phyloP scores from a whole-genome alignment of 2,888 invertebrate genomes.

The Schizaphis graminum region DNA sequence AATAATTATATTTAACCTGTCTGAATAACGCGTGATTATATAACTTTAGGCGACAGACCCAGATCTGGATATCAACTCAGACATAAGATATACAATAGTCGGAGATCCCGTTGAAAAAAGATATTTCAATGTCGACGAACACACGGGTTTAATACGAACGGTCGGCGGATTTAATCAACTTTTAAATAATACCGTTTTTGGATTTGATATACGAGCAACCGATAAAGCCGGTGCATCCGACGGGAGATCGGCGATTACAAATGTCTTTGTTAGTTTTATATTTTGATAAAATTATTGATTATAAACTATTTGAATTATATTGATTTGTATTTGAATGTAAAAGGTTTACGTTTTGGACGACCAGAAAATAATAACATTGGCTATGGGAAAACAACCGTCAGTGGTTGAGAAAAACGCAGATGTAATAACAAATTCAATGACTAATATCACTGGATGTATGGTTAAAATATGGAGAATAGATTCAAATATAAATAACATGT shows the following conservation, averaged over 20 bases:
- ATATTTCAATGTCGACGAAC: constrained; percentile 83
- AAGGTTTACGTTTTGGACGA: constrained; percentile 88
- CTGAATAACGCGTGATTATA: too few species aligned
- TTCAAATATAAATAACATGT: constrained; percentile 58
- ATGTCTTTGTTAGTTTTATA: constrained; percentile 81
- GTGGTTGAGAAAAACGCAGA: constrained; percentile 81
- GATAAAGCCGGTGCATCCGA: constrained; percentile 85
- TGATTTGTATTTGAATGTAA: not conserved
- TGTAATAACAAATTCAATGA: constrained; percentile 77
- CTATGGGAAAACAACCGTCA: constrained; percentile 82
- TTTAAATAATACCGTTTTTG: constrained; percentile 75
- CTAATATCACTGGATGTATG: constrained; percentile 48
- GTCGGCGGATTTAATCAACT: constrained; percentile 72
- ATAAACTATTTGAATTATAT: not conserved
- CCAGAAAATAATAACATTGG: constrained; percentile 83
- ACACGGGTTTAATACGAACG: constrained; percentile 82
- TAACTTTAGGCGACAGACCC: constrained; percentile 77
- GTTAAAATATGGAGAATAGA: constrained; percentile 62
- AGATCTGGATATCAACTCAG: constrained; percentile 82
- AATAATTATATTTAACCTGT: not conserved
- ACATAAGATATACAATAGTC: constrained; percentile 85
- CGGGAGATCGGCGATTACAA: constrained; percentile 86
- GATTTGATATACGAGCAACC: constrained; percentile 90
- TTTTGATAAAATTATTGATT: not conserved
- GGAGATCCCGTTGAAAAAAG: constrained; percentile 74